Conservation (phyloP, 2,888 invertebrate genomes). For the Ormia ochracea region DNA sequence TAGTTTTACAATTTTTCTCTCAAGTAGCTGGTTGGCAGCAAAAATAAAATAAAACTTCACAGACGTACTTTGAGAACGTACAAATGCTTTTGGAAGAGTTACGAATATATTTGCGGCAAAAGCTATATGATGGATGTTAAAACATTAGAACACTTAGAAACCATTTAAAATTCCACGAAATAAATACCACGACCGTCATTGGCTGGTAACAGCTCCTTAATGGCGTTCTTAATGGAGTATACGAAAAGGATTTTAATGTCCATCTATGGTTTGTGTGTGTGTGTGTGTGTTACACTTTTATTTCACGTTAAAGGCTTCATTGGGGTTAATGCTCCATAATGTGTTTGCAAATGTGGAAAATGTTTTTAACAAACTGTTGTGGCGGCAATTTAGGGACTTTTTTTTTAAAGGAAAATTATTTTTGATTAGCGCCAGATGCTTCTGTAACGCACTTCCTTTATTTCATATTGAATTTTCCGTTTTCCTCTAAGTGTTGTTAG, state of each 20-base stretch:
- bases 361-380: too few species aligned
- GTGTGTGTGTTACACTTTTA: too few species aligned
- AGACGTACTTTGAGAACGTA: neutral
- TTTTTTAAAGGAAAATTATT: too few species aligned
- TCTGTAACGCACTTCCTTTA: too few species aligned
- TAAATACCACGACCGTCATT: constrained; percentile 7
- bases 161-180: constrained; percentile 49
- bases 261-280: neutral
- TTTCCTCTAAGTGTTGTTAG: too few species aligned
- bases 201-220: constrained; percentile 22
- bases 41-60: neutral
- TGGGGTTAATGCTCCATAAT: too few species aligned
- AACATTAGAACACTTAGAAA: constrained; percentile 39
- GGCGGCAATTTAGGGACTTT: too few species aligned
- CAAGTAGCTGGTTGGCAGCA: neutral
- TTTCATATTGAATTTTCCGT: too few species aligned
- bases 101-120: constrained; percentile 3
- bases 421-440: too few species aligned
- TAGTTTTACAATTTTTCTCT: constrained; percentile 9
- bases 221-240: constrained; percentile 8
- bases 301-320: too few species aligned
- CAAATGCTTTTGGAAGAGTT: neutral
- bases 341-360: too few species aligned
- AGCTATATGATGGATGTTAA: constrained; percentile 6
- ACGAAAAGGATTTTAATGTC: constrained; percentile 35